Conservation (phyloP, 2,113 vertebrate species). For the Glaucomys volans region DNA sequence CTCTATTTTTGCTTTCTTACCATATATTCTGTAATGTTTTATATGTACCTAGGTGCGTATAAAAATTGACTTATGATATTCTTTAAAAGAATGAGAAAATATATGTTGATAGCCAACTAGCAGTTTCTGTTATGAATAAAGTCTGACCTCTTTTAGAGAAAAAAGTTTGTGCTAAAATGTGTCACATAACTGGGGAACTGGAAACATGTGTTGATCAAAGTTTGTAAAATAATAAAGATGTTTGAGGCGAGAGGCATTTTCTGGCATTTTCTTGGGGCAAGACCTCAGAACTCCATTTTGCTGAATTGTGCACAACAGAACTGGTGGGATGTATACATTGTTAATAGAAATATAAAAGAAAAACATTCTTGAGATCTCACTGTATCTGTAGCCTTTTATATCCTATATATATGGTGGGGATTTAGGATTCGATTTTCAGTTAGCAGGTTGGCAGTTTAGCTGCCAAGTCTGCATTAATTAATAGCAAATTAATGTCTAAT, state of each 20-base stretch:
- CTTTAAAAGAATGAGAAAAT: constrained; percentile 8
- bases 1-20: not conserved
- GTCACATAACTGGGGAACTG: not conserved
- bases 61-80: not conserved
- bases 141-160: not conserved
- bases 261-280: not conserved
- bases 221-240: not conserved
- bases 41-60: not conserved
- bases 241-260: not conserved
- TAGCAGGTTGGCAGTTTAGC: constrained; percentile 19
- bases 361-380: not conserved
- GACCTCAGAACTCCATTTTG: not conserved
- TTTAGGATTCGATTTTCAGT: constrained; percentile 37
- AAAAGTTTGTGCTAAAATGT: not conserved
- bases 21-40: constrained; percentile 9
- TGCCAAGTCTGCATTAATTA: constrained; percentile 60
- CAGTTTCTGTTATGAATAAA: not conserved
- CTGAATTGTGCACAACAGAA: not conserved
- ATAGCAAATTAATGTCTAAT: constrained; percentile 63
- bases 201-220: not conserved
- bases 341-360: not conserved
- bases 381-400: not conserved
- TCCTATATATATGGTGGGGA: not conserved
- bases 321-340: not conserved
- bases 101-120: not conserved